Percentiles rank a stretch among this genome's conserved stretches.
Conservation (phyloP, 2,797 vertebrate species). For the Botia almorhae region DNA sequence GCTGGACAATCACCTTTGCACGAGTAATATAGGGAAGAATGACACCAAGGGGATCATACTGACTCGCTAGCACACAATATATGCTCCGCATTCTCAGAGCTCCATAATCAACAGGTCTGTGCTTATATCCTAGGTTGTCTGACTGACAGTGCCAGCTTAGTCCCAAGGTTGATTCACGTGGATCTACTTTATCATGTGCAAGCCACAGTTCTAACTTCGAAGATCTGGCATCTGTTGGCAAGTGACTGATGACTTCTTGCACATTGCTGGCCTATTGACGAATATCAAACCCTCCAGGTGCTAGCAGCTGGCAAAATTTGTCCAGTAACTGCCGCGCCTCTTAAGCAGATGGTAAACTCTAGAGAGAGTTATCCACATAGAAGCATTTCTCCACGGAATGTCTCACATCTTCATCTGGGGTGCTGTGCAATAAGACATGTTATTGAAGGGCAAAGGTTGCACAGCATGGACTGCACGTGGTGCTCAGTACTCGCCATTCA, state of each 20-base stretch:
- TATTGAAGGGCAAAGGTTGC: not conserved
- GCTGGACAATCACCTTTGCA: slow-evolving; percentile 43
- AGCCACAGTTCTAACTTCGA: too few relatives aligned
- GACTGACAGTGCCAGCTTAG: too few relatives aligned
- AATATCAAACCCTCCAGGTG: too few relatives aligned
- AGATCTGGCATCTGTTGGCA: too few relatives aligned
- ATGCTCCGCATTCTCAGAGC: not conserved
- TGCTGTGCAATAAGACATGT: not conserved
- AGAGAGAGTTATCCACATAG: not conserved
- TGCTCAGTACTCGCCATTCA: not conserved
- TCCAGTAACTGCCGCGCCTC: not conserved
- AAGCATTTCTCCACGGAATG: not conserved
- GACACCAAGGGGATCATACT: slow-evolving; percentile 48
- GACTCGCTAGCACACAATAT: not conserved
- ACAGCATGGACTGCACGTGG: not conserved
- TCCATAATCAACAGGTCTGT: not conserved
- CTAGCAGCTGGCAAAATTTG: not conserved
- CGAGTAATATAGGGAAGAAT: slow-evolving; percentile 44
- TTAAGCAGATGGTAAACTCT: not conserved
- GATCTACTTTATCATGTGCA: too few relatives aligned
- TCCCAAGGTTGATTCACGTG: too few relatives aligned
- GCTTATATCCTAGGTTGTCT: not conserved
- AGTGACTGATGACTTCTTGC: too few relatives aligned
- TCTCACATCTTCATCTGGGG: not conserved
- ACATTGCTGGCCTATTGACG: too few relatives aligned